Evolutionary conservation across 1,140 invertebrate genomes (phyloP).

Genomic region (Vanessa tameamea): DNA sequence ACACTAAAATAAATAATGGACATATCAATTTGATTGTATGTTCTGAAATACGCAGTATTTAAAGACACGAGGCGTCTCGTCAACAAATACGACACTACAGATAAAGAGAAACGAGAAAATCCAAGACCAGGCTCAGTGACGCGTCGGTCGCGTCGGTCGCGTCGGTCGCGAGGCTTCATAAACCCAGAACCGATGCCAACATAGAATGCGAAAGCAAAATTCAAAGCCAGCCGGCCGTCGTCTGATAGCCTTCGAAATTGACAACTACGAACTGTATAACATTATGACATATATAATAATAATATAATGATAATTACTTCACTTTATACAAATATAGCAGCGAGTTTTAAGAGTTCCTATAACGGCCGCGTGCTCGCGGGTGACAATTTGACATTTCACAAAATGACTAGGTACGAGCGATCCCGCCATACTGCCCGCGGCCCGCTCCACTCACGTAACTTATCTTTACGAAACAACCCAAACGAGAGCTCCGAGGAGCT

Average conservation of each 20-base stretch:
- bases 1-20: conserved; percentile 75
- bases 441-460: conserved; percentile 45
- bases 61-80: conserved; percentile 36
- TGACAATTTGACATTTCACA: conserved; percentile 79
- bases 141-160: background rate
- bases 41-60: conserved; percentile 34
- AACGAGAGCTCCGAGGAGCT: conserved; percentile 45
- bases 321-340: conserved; percentile 82
- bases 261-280: conserved; percentile 76
- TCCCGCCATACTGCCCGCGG: conserved; percentile 52
- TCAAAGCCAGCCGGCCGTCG: conserved; percentile 34
- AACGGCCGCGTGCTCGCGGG: conserved; percentile 75
- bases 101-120: conserved; percentile 2
- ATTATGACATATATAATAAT: conserved; percentile 79
- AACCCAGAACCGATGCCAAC: conserved; percentile 17
- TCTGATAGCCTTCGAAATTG: conserved; percentile 79
- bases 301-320: conserved; percentile 79
- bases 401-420: conserved; percentile 79
- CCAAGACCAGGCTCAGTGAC: background rate
- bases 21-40: conserved; percentile 74
- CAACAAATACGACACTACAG: conserved; percentile 25
- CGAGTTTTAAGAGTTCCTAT: conserved; percentile 83
- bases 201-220: conserved; percentile 25
- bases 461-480: conserved; percentile 67
- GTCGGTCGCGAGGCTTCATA: conserved; percentile 18